These are phyloP conservation scores for Volucella zonaria DNA, from an alignment of 2,888 invertebrate species.

Conservation along the genomic window DNA sequence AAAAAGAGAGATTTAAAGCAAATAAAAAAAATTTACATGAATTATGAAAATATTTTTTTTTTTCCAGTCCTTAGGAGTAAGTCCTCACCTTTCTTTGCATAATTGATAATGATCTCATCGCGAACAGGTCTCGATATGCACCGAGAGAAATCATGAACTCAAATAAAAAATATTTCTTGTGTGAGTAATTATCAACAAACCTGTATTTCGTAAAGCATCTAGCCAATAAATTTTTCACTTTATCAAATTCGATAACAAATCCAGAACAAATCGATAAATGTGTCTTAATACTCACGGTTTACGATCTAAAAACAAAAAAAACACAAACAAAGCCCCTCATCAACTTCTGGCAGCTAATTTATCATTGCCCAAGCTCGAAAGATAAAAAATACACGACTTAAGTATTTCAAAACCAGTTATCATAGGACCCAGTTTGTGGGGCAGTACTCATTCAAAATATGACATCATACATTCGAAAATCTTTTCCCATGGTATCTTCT, in stretches of 20 bases:
- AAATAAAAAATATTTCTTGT: too few relatives aligned
- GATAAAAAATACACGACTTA: background rate
- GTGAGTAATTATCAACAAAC: conserved; percentile 6
- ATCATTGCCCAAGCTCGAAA: too few relatives aligned
- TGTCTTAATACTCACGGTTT: background rate
- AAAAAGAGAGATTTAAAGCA: too few relatives aligned
- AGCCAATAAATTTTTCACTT: background rate
- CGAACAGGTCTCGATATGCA: too few relatives aligned
- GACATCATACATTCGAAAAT: conserved; percentile 56
- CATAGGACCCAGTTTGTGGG: background rate
- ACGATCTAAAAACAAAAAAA: background rate
- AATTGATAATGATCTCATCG: too few relatives aligned
- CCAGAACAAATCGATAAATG: background rate
- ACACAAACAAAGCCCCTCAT: too few relatives aligned
- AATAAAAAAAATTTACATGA: too few relatives aligned
- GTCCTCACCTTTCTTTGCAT: too few relatives aligned
- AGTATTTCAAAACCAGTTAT: conserved; percentile 44
- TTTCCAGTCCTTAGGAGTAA: too few relatives aligned
- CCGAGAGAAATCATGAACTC: too few relatives aligned
- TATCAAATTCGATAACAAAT: background rate
- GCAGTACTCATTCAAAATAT: conserved; percentile 10
- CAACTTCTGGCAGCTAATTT: too few relatives aligned
- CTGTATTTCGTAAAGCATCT: conserved; percentile 3
- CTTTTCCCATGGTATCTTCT: conserved; percentile 22
- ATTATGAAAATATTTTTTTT: too few relatives aligned